phyloP scores from a whole-genome alignment of 1,140 invertebrate species.

The Brachystomella parvula region DNA sequence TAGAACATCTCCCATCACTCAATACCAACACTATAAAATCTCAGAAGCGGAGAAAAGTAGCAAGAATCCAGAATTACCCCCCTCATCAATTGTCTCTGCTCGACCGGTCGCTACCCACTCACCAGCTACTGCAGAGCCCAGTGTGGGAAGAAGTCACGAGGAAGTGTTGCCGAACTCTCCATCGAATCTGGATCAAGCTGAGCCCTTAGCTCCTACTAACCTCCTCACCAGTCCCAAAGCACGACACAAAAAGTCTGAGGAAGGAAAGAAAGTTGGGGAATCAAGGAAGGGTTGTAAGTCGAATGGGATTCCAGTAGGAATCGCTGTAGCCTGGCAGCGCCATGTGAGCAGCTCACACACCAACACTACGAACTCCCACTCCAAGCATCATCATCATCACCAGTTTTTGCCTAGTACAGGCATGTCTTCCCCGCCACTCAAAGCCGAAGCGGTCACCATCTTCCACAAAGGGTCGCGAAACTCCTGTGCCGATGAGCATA shows the following conservation, averaged over 20 bases:
- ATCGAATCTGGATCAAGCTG: no score
- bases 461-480: background rate
- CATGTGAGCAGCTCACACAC: conserved; percentile 20
- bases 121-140: no score
- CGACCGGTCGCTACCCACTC: no score
- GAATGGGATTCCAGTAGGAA: conserved; percentile 32
- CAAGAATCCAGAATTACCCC: no score
- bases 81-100: no score
- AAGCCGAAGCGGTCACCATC: conserved; percentile 1
- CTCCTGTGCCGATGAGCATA: conserved; percentile 10
- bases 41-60: no score
- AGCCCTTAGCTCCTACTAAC: no score
- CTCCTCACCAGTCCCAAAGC: no score
- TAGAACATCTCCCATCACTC: no score
- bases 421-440: conserved; percentile 5
- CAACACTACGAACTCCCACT: background rate
- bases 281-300: conserved; percentile 10
- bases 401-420: conserved; percentile 3
- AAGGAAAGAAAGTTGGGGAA: background rate
- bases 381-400: background rate
- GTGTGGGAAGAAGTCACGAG: no score
- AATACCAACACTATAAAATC: no score
- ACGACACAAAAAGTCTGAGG: background rate
- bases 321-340: conserved; percentile 35
- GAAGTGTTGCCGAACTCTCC: no score